phyloP scores from a whole-genome alignment of 2,797 vertebrate genomes.

The Botia kubotai region DNA sequence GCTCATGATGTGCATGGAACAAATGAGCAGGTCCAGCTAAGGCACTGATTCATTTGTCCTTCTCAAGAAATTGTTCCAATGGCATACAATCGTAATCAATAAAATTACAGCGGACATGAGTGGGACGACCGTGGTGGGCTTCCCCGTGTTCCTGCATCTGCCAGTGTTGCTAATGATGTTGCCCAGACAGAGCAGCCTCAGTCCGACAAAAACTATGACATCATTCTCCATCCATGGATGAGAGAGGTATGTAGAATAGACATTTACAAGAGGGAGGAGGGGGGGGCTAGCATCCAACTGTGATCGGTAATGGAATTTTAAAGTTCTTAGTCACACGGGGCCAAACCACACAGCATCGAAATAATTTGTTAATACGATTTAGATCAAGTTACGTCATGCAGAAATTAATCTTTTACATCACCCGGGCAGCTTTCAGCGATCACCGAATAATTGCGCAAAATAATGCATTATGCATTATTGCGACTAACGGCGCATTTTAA shows the following conservation, averaged over 20 bases:
- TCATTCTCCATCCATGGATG: constrained; percentile 26
- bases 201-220: constrained; percentile 47
- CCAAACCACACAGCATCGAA: constrained; percentile 59
- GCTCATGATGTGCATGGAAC: constrained; percentile 56
- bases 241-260: constrained; percentile 40
- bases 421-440: constrained; percentile 56
- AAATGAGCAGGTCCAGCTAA: constrained; percentile 52
- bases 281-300: constrained; percentile 39
- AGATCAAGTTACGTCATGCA: constrained; percentile 55
- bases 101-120: constrained; percentile 50
- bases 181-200: constrained; percentile 35
- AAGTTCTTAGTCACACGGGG: constrained; percentile 54
- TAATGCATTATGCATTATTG: constrained; percentile 51
- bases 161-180: constrained; percentile 50
- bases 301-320: constrained; percentile 57
- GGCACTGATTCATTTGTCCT: constrained; percentile 57
- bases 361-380: constrained; percentile 63
- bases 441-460: constrained; percentile 49
- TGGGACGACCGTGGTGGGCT: constrained; percentile 52
- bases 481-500: constrained; percentile 54
- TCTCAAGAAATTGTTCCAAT: constrained; percentile 52
- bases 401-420: constrained; percentile 64
- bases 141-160: constrained; percentile 31
- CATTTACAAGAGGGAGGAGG: constrained; percentile 40
- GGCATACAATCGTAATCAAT: constrained; percentile 57